A percentile compares a stretch with the other conserved stretches of the same genome.
These are phyloP conservation scores for Pachliopta kotzebuea DNA, from an alignment of 2,888 invertebrate species.

Conservation along the genomic window DNA sequence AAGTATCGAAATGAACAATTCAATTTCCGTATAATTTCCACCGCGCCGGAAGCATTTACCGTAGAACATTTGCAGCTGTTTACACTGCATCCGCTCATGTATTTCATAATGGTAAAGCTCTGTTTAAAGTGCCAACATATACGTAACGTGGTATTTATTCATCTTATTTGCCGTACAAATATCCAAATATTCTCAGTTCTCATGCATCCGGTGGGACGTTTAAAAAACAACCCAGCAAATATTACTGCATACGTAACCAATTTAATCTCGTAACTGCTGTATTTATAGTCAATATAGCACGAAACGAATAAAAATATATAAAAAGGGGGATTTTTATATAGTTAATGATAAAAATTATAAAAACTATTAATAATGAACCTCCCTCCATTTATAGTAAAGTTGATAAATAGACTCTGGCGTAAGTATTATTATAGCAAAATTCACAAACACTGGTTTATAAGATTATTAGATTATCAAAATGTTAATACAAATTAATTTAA, in stretches of 20 bases:
- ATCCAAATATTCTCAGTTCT: slow-evolving; percentile 5
- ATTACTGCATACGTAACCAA: background rate
- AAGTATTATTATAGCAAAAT: background rate
- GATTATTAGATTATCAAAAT: slow-evolving; percentile 10
- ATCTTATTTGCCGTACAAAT: slow-evolving; percentile 5
- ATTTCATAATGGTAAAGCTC: slow-evolving; percentile 17
- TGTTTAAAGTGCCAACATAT: slow-evolving; percentile 11
- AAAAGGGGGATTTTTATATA: background rate
- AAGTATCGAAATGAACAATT: slow-evolving; percentile 19
- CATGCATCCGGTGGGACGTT: background rate
- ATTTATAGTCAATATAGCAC: no score
- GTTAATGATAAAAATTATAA: background rate
- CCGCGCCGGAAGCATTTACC: slow-evolving; percentile 22
- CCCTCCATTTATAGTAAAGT: no score
- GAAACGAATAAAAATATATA: background rate
- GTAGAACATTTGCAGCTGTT: slow-evolving; percentile 26
- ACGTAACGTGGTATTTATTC: slow-evolving; percentile 7
- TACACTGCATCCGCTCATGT: slow-evolving; percentile 19
- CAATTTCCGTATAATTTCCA: slow-evolving; percentile 22
- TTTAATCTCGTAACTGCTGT: no score
- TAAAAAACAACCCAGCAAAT: background rate
- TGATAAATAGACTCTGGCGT: background rate
- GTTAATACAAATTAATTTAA: slow-evolving; percentile 9
- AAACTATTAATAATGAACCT: no score
- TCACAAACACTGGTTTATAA: background rate